Evolutionary conservation across 2,113 vertebrate genomes (phyloP).

Genomic region (Cavia porcellus): DNA sequence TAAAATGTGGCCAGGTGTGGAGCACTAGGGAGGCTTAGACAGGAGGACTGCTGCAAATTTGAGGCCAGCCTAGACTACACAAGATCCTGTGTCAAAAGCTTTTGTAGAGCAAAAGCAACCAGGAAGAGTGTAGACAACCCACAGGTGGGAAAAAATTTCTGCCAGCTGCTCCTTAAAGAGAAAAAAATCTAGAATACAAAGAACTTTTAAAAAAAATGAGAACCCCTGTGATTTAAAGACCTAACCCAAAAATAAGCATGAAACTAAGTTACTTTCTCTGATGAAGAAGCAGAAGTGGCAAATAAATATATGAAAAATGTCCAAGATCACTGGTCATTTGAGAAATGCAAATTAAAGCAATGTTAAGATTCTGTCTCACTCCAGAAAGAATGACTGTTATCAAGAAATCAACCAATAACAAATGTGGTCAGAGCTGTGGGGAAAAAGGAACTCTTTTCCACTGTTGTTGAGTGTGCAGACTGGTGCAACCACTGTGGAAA

Average conservation of each 20-base stretch:
- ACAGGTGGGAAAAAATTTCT: not conserved
- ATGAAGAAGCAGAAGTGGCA: not conserved
- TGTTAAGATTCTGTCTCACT: not conserved
- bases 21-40: not conserved
- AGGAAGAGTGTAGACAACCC: not conserved
- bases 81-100: not conserved
- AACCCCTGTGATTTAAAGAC: not conserved
- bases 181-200: not conserved
- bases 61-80: not conserved
- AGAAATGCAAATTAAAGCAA: not conserved
- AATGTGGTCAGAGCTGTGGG: not conserved
- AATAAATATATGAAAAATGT: not conserved
- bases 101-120: not conserved
- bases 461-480: not conserved
- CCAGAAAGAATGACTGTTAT: not conserved
- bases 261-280: not conserved
- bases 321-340: not conserved
- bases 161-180: not conserved
- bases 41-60: not conserved
- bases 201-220: not conserved
- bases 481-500: not conserved
- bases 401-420: not conserved
- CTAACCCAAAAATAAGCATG: not conserved
- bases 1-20: conserved; percentile 4
- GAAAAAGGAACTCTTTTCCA: not conserved